Evolutionary conservation across 2,113 vertebrate genomes (phyloP).

Genomic region (Ancistrus triradiatus): DNA sequence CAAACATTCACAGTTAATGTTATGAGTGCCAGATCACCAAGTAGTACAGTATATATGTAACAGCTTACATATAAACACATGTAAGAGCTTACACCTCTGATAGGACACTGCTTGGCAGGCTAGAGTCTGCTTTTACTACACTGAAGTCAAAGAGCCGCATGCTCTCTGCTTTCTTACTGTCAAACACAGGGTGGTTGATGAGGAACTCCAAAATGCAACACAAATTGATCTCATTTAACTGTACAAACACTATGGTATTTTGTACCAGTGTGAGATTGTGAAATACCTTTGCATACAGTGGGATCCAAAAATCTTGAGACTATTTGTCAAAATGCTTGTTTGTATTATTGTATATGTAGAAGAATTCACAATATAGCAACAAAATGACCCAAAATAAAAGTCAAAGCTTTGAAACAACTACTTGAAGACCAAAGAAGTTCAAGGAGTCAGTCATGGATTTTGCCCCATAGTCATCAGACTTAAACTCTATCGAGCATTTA

Average conservation of each 20-base stretch:
- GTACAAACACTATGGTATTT: not conserved
- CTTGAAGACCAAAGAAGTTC: no score
- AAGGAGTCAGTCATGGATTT: no score
- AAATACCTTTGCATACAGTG: no score
- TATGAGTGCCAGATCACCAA: conserved; percentile 22
- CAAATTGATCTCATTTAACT: conserved; percentile 22
- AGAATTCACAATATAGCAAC: no score
- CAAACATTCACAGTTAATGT: not conserved
- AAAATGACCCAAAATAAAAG: no score
- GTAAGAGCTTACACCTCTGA: conserved; percentile 22
- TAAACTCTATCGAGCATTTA: no score
- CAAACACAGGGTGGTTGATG: conserved; percentile 31
- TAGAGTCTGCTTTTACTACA: conserved; percentile 31
- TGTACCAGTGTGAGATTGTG: no score
- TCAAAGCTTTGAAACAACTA: no score
- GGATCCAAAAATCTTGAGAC: no score
- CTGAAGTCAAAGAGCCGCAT: conserved; percentile 8
- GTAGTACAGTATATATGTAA: conserved; percentile 19
- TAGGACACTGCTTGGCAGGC: conserved; percentile 13
- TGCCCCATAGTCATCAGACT: no score
- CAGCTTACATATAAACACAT: conserved; percentile 21
- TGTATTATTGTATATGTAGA: no score
- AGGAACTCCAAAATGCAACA: conserved; percentile 19
- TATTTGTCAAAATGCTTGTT: no score
- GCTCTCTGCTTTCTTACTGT: conserved; percentile 20